Evolutionary conservation across 2,797 vertebrate species (phyloP).

Genomic region (Lagorchestes hirsutus): DNA sequence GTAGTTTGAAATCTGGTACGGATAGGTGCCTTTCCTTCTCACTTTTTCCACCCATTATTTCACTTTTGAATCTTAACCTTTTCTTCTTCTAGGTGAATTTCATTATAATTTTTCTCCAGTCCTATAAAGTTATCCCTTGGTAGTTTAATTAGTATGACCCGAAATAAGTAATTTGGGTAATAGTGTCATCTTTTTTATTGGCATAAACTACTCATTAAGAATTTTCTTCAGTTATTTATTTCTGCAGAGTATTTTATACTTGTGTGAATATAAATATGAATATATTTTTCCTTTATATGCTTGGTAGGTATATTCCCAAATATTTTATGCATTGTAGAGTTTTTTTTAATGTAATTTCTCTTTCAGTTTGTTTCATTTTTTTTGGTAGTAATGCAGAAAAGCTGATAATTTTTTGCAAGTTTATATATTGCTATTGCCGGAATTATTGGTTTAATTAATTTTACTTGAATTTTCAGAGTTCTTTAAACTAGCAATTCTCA

Average conservation of each 20-base stretch:
- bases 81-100: background rate
- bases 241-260: background rate
- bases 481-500: no score
- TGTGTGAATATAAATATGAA: background rate
- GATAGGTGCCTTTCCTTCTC: background rate
- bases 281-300: background rate
- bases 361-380: no score
- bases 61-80: background rate
- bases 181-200: background rate
- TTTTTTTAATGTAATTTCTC: background rate
- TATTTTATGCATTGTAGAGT: background rate
- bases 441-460: no score
- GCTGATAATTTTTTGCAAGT: no score
- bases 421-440: no score
- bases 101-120: background rate
- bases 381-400: no score
- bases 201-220: background rate
- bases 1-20: background rate
- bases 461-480: no score
- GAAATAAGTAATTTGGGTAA: background rate
- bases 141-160: background rate
- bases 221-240: background rate
- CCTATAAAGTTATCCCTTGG: background rate
- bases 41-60: background rate
- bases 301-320: background rate